Evolutionary conservation across 2,113 vertebrate genomes (phyloP).

Genomic region (Phylloscopus whistleri): DNA sequence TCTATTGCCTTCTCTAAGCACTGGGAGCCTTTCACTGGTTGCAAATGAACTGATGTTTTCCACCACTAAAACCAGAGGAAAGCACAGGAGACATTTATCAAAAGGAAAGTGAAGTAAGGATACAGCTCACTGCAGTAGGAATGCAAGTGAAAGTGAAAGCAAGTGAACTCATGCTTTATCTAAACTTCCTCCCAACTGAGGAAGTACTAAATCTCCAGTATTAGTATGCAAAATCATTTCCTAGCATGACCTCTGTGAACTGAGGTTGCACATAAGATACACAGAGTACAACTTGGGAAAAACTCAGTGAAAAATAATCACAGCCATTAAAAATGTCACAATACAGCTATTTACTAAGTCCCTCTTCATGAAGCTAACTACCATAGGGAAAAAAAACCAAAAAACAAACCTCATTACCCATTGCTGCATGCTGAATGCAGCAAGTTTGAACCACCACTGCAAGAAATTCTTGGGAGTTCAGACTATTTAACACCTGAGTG

Average conservation of each 20-base stretch:
- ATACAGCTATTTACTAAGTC: neutral
- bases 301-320: neutral
- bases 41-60: neutral
- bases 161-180: neutral
- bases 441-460: neutral
- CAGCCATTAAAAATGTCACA: neutral
- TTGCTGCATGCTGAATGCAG: accelerated
- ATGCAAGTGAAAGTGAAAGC: neutral
- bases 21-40: neutral
- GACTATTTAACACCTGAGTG: accelerated
- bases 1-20: neutral
- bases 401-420: accelerated
- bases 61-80: neutral
- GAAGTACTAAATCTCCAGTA: neutral
- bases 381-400: accelerated
- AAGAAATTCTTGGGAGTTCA: neutral
- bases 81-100: neutral
- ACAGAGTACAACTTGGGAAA: neutral
- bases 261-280: neutral
- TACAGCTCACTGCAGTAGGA: neutral
- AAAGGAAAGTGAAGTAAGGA: neutral
- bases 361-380: neutral
- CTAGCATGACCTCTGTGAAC: neutral
- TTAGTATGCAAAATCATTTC: neutral
- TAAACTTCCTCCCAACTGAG: neutral